Conservation (phyloP, 2,888 invertebrate species). For the Eurytoma californica region DNA sequence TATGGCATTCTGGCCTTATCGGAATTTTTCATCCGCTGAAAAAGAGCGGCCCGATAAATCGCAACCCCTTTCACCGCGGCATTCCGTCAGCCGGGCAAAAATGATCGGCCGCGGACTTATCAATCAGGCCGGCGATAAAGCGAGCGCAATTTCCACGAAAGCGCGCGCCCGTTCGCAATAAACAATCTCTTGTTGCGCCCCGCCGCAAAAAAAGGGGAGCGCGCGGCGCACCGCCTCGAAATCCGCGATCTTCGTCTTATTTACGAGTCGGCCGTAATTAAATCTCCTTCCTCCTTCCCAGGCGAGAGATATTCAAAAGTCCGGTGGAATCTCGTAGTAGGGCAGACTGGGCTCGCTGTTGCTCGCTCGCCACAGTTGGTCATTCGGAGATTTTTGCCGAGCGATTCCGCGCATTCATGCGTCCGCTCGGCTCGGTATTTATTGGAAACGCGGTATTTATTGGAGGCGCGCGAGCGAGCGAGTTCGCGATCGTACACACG, state of each 20-base stretch:
- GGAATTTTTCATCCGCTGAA: too few species aligned
- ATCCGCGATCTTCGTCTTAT: conserved; percentile 52
- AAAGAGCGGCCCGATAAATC: too few species aligned
- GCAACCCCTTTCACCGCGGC: too few species aligned
- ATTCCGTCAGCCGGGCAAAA: too few species aligned
- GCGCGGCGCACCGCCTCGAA: conserved; percentile 6
- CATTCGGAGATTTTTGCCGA: conserved; percentile 69
- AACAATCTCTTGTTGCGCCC: conserved; percentile 30
- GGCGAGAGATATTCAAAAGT: conserved; percentile 62
- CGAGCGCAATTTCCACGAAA: background rate
- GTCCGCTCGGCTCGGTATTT: conserved; percentile 69
- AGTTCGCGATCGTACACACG: conserved; percentile 40
- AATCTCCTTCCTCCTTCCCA: conserved; percentile 36
- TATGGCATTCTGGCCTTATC: too few species aligned
- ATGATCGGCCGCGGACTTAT: too few species aligned
- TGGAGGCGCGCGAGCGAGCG: conserved; percentile 50
- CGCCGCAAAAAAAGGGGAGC: background rate
- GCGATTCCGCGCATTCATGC: conserved; percentile 69
- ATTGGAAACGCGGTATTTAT: conserved; percentile 66
- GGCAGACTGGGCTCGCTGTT: conserved; percentile 15
- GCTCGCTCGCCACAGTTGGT: conserved; percentile 66
- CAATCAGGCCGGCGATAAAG: too few species aligned
- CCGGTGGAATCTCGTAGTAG: conserved; percentile 61
- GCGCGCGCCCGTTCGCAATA: conserved; percentile 17
- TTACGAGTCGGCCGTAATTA: conserved; percentile 53